Base-by-base conservation (phyloP, 1,140 invertebrate genomes). In the Drosophila ficusphila region DNA sequence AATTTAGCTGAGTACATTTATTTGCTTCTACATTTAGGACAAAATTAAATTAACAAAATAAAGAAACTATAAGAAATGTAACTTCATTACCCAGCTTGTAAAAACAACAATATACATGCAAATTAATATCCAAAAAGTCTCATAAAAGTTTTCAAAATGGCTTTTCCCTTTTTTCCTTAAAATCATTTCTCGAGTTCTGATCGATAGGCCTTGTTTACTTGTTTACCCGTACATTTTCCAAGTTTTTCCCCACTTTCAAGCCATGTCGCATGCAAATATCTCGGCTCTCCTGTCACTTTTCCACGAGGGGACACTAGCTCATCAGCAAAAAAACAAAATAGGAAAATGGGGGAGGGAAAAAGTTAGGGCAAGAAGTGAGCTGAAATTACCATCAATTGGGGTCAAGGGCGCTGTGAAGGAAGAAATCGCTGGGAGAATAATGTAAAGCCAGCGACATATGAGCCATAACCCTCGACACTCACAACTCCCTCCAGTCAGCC, bases 351-450 rank as follows among this genome's bases (percentile, higher is more conserved):
- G 7, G 33, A 47, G 25, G 7, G 33, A 47, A 38, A 38, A 25
- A 39, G 4, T n/a, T 2, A 52, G 11, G 31, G 16, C 2, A 34
- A 49, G 52, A 57, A 41, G 56, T 60, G 54, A 44, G 12, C 65
- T 47, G 25, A 69, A 68, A 69, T 69, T 69, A 69, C 65, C 62
- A 68, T 54, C 65, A 68, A 69, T 69, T 79, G 72, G 48, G 76
- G 78, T 79, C 76, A 79, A 79, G 76, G 76, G 76, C 76, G 76
- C n/a, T 39, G 31, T 25, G 14, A 27, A 16, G 21, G 39, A 38
- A 49, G 12, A 46, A 46, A 38, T 64, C 39, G 29, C 29, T 44
- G 14, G 51, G 8, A 64, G 56, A 71, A 61, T 49, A 74, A 31
- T 33, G 25, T 25, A 41, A 65, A 41, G 27, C 48, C 36, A 44